phyloP scores from a whole-genome alignment of 2,888 invertebrate species.

The Bruchidius siliquastri region DNA sequence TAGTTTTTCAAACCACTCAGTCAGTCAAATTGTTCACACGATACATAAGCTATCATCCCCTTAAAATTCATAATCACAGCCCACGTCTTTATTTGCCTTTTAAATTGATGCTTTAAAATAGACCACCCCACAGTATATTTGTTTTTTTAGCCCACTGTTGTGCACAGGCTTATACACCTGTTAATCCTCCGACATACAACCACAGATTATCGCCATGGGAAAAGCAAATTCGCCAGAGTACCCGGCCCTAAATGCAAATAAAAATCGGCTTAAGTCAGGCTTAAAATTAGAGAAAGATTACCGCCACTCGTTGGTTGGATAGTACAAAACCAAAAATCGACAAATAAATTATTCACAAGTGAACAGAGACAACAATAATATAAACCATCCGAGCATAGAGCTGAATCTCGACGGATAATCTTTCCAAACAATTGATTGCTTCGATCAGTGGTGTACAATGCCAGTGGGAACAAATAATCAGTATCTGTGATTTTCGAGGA shows the following conservation, averaged over 20 bases:
- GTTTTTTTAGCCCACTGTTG: neutral
- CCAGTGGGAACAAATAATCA: too few relatives aligned
- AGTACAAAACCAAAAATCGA: constrained; percentile 34
- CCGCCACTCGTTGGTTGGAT: neutral
- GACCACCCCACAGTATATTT: neutral
- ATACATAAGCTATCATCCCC: neutral
- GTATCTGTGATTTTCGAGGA: too few relatives aligned
- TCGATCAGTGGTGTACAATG: constrained; percentile 10
- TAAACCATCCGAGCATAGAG: constrained; percentile 19
- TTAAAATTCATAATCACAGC: neutral
- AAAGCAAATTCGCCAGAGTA: constrained; percentile 23
- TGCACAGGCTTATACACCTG: neutral
- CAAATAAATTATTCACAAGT: constrained; percentile 40
- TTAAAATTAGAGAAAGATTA: constrained; percentile 32
- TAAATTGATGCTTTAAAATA: neutral
- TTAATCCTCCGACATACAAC: neutral
- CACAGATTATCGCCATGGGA: constrained; percentile 23
- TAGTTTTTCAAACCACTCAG: too few relatives aligned
- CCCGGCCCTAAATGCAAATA: constrained; percentile 11
- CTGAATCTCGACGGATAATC: constrained; percentile 43
- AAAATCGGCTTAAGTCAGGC: constrained; percentile 23
- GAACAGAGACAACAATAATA: constrained; percentile 32
- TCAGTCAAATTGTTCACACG: neutral
- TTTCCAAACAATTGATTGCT: constrained; percentile 44
- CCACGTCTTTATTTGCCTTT: neutral